Percentiles rank a stretch among this genome's conserved stretches.
Evolutionary conservation across 2,797 vertebrate species (phyloP).

Genomic region (Sciaenops ocellatus): DNA sequence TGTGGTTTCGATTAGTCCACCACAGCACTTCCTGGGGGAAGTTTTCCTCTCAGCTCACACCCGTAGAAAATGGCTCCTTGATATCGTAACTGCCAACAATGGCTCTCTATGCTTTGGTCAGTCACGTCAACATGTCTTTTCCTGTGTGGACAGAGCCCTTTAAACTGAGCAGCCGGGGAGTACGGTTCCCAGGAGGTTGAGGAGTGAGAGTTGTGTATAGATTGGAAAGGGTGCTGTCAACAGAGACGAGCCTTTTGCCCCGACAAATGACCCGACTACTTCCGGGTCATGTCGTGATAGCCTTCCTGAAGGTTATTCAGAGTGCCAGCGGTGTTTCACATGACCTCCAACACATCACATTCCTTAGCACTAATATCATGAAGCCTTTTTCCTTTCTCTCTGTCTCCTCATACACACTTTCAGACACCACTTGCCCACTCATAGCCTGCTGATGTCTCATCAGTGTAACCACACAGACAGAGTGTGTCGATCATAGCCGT

Average conservation of each 20-base stretch:
- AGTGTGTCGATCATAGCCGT: constrained; percentile 46
- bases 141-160: constrained; percentile 64
- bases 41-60: constrained; percentile 54
- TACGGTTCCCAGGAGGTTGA: constrained; percentile 73
- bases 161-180: constrained; percentile 63
- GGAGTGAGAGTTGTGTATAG: constrained; percentile 76
- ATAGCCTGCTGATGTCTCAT: constrained; percentile 53
- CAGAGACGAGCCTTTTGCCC: constrained; percentile 75
- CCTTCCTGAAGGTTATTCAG: constrained; percentile 77
- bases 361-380: constrained; percentile 71
- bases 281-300: constrained; percentile 78
- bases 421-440: constrained; percentile 47
- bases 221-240: constrained; percentile 75
- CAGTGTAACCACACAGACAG: constrained; percentile 42
- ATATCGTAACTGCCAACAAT: constrained; percentile 60
- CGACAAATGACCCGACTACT: constrained; percentile 78
- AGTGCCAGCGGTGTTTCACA: constrained; percentile 82
- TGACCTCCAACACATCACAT: constrained; percentile 79
- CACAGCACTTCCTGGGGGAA: constrained; percentile 58
- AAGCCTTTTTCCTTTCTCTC: constrained; percentile 47
- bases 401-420: constrained; percentile 40
- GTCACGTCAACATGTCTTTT: constrained; percentile 61
- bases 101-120: constrained; percentile 63
- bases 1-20: constrained; percentile 55
- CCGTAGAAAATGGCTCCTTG: constrained; percentile 52